These are phyloP conservation scores for Sycophila texana DNA, from an alignment of 2,888 invertebrate genomes.

Conservation along the genomic window DNA sequence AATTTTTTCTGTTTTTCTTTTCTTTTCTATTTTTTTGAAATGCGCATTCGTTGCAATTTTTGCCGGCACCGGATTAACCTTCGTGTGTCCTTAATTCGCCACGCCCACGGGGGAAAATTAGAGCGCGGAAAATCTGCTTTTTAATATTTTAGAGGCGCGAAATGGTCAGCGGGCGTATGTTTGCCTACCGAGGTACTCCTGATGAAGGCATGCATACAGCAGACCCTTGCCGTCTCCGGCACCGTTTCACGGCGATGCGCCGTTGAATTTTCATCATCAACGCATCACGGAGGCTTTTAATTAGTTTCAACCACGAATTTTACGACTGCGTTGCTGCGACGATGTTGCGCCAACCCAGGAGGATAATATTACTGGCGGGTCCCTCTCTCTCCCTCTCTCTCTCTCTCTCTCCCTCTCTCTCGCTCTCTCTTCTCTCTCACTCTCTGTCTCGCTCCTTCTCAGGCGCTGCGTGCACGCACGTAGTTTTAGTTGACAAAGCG, in stretches of 20 bases:
- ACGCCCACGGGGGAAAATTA: too few relatives aligned
- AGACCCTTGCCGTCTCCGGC: background rate
- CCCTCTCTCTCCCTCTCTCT: background rate
- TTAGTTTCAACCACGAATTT: slow-evolving; percentile 48
- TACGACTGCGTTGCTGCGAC: slow-evolving; percentile 23
- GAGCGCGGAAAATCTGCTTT: too few relatives aligned
- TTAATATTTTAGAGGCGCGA: slow-evolving; percentile 18
- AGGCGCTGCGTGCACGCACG: slow-evolving; percentile 18
- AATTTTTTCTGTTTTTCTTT: too few relatives aligned
- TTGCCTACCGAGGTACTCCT: slow-evolving; percentile 4
- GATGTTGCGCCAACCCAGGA: background rate
- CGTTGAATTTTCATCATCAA: slow-evolving; percentile 47
- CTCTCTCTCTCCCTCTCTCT: background rate
- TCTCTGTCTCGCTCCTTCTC: background rate
- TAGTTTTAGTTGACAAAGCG: slow-evolving; percentile 33
- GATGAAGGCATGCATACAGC: background rate
- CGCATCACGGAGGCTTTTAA: slow-evolving; percentile 37
- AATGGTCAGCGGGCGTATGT: slow-evolving; percentile 5
- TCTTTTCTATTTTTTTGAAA: background rate
- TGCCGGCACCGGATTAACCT: slow-evolving; percentile 18
- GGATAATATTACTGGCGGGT: slow-evolving; percentile 11
- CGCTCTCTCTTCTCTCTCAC: background rate
- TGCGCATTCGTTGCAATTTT: slow-evolving; percentile 9
- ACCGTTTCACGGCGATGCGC: too few relatives aligned
- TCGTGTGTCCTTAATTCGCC: background rate